Evolutionary conservation across 2,797 vertebrate genomes (phyloP), one percentile per base, ranked within the genome.

Genomic region (Delichon dasypus): DNA sequence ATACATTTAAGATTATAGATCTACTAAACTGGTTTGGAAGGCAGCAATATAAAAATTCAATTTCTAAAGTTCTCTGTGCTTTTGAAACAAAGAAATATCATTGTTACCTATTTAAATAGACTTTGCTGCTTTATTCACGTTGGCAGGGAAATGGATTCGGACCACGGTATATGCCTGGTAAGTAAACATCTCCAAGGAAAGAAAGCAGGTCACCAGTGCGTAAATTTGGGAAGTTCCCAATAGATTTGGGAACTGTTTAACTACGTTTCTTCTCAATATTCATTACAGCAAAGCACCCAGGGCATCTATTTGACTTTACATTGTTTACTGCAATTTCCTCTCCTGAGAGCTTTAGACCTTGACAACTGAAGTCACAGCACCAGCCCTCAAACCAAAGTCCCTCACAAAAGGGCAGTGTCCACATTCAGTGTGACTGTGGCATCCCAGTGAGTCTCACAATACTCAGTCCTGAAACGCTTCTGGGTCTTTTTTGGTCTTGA

Each of bases 221-320:
- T 57, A 57, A 85, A 88, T 38, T 38, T 38, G 38, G 38, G 38
- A 38, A 38, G 38, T 38, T 38, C 38, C 38, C 38, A 38, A 85
- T 57, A 26, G 42, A 66, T 89, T 90, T 94, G 65, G 65, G 84
- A 87, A 71, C 68, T 90, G 75, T 79, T 94, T 90, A 81, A 85
- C 83, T 55, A 36, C 3, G 3, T 67, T 94, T 82, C 71, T 74
- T 74, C 57, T 79, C 1, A 0, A 57, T 89, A 77, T 72, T 85
- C 75, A 77, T 77, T 89, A 81, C 73, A 93, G 51, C 40, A 90
- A 88, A 91, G 45, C 55, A 94, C 57, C 67, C 65, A 82, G 29
- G 84, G 81, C 77, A 87, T 65, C 72, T 65, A n/a, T 79, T 75
- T 89, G 72, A 92, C 54, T 87, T 94, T n/a, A 45, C 47, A 38